These are phyloP conservation scores for Conus ventricosus DNA, from an alignment of 1,140 invertebrate genomes.

Conservation along the genomic window DNA sequence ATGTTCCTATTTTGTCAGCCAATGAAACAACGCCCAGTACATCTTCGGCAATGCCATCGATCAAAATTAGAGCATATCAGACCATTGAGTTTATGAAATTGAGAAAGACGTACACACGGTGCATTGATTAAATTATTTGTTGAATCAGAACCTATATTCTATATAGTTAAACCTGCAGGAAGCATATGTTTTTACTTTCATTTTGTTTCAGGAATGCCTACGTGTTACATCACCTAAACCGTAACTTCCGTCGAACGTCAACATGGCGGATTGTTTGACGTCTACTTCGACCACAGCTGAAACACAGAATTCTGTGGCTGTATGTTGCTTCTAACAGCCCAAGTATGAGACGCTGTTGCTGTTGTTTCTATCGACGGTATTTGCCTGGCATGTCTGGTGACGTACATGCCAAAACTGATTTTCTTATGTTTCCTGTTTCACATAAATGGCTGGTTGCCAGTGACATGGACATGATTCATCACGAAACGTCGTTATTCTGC, in stretches of 20 bases:
- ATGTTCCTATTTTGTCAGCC: background rate
- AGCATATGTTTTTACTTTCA: background rate
- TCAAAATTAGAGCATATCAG: background rate
- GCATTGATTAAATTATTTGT: too few species aligned
- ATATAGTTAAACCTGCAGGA: too few species aligned
- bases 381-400: background rate
- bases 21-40: background rate
- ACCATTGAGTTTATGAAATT: too few species aligned
- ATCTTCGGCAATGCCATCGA: background rate
- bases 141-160: too few species aligned
- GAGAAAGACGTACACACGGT: too few species aligned
- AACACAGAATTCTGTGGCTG: background rate
- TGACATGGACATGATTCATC: background rate
- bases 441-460: background rate
- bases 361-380: background rate
- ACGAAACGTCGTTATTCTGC: constrained; percentile 1
- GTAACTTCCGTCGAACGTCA: constrained; percentile 10
- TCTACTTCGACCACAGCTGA: constrained; percentile 8
- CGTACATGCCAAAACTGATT: constrained; percentile 17
- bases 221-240: background rate
- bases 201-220: background rate
- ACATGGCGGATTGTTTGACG: constrained; percentile 25
- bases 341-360: constrained; percentile 1
- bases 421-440: background rate
- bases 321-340: constrained; percentile 1